Conservation (phyloP, 2,888 invertebrate genomes). For the Melinopterus prodromus region DNA sequence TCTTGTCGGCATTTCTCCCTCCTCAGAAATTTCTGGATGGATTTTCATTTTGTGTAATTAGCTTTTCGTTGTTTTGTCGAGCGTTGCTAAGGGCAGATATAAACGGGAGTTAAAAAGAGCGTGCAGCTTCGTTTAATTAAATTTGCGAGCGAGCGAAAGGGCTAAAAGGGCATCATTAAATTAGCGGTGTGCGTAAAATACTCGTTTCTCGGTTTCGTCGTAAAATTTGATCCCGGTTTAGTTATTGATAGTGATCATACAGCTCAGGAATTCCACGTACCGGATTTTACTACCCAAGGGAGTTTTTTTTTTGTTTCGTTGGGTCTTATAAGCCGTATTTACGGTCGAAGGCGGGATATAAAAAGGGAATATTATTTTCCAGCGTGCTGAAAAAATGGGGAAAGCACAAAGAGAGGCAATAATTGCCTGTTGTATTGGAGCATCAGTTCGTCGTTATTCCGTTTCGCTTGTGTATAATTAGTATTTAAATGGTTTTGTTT, state of each 20-base stretch:
- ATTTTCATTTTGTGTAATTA: too few species aligned
- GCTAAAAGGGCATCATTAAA: background rate
- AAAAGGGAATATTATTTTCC: constrained; percentile 4
- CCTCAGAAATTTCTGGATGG: too few species aligned
- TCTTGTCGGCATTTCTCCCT: too few species aligned
- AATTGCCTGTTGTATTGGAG: background rate
- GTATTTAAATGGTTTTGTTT: too few species aligned
- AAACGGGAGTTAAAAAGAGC: too few species aligned
- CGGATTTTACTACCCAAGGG: background rate
- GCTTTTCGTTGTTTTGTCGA: too few species aligned
- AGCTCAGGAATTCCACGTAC: background rate
- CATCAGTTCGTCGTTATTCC: background rate
- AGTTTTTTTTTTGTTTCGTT: background rate
- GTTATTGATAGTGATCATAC: background rate
- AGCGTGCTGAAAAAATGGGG: background rate
- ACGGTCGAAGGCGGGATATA: background rate
- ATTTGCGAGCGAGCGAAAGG: background rate
- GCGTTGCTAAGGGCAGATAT: too few species aligned
- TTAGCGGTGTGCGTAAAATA: background rate
- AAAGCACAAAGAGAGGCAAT: background rate
- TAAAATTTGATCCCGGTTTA: background rate
- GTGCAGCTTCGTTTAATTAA: too few species aligned
- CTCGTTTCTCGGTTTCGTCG: background rate
- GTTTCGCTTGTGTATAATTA: too few species aligned
- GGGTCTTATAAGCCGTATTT: background rate